Evolutionary conservation across 1,140 invertebrate genomes (phyloP).

Genomic region (Marisa cornuarietis): DNA sequence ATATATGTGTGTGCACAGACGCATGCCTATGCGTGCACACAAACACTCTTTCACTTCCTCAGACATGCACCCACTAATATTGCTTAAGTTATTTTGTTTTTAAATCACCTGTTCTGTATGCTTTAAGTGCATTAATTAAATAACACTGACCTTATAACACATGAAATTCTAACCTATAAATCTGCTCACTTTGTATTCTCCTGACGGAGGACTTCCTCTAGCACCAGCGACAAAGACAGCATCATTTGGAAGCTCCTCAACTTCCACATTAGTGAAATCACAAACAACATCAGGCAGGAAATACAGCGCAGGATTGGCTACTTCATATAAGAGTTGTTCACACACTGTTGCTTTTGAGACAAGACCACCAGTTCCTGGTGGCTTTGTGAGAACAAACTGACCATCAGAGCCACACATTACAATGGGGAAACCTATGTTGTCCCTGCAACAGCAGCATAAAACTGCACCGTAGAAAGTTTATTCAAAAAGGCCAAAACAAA

Average conservation of each 20-base stretch:
- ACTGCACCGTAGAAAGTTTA: background rate
- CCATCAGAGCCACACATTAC: constrained; percentile 67
- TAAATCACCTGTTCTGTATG: no score
- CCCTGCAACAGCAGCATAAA: constrained; percentile 46
- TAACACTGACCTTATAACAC: background rate
- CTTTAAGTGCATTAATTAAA: no score
- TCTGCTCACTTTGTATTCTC: constrained; percentile 66
- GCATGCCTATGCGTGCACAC: no score
- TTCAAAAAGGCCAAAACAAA: background rate
- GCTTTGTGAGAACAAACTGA: constrained; percentile 68
- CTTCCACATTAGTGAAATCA: constrained; percentile 68
- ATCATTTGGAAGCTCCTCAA: constrained; percentile 59
- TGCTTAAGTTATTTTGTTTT: no score
- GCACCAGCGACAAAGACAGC: constrained; percentile 67
- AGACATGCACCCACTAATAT: no score
- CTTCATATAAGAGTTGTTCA: constrained; percentile 71
- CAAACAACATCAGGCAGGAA: constrained; percentile 70
- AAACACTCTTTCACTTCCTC: no score
- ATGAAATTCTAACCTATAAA: background rate
- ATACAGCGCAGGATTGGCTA: constrained; percentile 68
- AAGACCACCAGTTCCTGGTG: constrained; percentile 68
- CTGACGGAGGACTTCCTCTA: constrained; percentile 66
- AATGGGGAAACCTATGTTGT: constrained; percentile 69
- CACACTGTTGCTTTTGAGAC: constrained; percentile 65
- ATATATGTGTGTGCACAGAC: no score